Conservation (phyloP, 2,797 vertebrate genomes). For the Vipera ursinii region DNA sequence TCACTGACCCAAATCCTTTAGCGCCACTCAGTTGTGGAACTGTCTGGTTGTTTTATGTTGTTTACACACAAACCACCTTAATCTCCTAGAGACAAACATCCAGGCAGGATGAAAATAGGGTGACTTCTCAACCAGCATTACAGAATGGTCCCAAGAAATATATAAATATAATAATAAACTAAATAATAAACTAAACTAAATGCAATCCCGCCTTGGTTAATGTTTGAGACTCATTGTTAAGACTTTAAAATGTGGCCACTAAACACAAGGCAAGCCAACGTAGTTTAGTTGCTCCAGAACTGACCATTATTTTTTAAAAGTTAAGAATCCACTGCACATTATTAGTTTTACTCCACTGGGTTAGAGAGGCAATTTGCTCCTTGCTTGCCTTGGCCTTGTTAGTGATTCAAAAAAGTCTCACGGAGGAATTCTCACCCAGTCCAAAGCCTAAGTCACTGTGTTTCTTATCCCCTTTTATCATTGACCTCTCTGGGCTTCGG, state of each 20-base stretch:
- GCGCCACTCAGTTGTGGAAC: neutral
- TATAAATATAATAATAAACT: no score
- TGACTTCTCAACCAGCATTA: constrained; percentile 49
- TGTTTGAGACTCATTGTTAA: constrained; percentile 67
- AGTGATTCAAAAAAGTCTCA: constrained; percentile 64
- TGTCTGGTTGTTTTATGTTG: neutral
- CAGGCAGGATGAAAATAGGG: constrained; percentile 52
- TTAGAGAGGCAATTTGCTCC: constrained; percentile 63
- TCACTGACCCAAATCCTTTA: neutral
- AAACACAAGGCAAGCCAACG: constrained; percentile 59
- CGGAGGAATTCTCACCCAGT: constrained; percentile 43
- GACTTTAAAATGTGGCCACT: constrained; percentile 65
- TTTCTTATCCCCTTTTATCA: neutral
- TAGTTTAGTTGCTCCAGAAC: constrained; percentile 66
- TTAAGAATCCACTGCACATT: constrained; percentile 71
- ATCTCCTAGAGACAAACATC: constrained; percentile 43
- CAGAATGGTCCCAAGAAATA: constrained; percentile 61
- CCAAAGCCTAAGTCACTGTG: neutral
- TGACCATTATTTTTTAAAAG: constrained; percentile 75
- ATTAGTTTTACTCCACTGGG: constrained; percentile 64
- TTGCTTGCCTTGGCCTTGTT: constrained; percentile 71
- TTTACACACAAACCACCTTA: neutral
- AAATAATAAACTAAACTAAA: no score
- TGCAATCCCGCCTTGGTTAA: constrained; percentile 61
- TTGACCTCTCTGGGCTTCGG: neutral